Evolutionary conservation across 1,140 invertebrate genomes (phyloP), one percentile per base, ranked within the genome.

Genomic region (Apis cerana): DNA sequence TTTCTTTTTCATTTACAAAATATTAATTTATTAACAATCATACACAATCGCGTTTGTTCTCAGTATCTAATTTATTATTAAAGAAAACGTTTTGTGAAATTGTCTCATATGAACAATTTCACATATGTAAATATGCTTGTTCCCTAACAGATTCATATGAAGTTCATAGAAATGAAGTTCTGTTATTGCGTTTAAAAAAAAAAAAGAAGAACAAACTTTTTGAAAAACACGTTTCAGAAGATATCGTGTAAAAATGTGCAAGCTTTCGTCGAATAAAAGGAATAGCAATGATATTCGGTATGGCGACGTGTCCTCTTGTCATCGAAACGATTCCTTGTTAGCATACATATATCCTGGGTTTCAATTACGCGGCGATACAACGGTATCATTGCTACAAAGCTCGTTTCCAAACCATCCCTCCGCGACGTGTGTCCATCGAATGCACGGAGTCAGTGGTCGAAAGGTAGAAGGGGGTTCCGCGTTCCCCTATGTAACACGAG

Each of bases 301-400:
- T 17, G 69, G 56, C 68, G 61, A 54, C 61, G 23, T 33, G 15
- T 21, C 75, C 33, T 62, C 50, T 88, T 77, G 65, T 88, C 71
- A 84, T 83, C 64, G 76, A 88, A 89, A 90, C 83, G 79, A 61
- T 23, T 74, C 84, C 85, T 88, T 68, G 50, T 56, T 75, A 64
- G 61, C 72, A 71, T 74, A 77, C 61, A 62, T 43, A 43, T 43
- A 72, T 70, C 19, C 61, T 64, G 72, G 87, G 88, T 89, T 91
- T 90, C 88, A 82, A 88, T 91, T 91, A 90, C 91, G 83, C 33
- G 65, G 58, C 59, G 83, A 75, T 75, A 91, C 91, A 91, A 91
- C 89, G 71, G 86, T 91, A 91, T 91, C 91, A 89, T 89, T 91
- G 88, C 79, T 91, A 91, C 90, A 91, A 91, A 91, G 90, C 89